Conservation (phyloP, 2,113 vertebrate genomes). For the Epinephelus lanceolatus region DNA sequence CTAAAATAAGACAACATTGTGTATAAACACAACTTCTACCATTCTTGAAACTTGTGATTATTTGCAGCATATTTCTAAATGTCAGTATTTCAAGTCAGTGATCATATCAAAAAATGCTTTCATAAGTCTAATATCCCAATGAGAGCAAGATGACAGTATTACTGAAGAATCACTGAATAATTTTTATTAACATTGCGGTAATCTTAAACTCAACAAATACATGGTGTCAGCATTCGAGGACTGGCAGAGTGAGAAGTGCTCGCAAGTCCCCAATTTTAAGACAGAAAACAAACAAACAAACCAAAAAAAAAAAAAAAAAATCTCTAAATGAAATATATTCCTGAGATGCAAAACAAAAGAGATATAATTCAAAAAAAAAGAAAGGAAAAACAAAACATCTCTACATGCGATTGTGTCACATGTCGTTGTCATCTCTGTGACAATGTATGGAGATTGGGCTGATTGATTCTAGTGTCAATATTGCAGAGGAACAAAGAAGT, state of each 20-base stretch:
- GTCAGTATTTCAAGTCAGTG: constrained; percentile 57
- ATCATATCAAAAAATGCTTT: constrained; percentile 32
- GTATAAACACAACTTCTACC: constrained; percentile 44
- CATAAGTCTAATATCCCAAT: constrained; percentile 43
- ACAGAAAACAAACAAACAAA: constrained; percentile 48
- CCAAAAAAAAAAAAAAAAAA: constrained; percentile 7
- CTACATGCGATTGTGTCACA: constrained; percentile 52
- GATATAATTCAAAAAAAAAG: constrained; percentile 25
- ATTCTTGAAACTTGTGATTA: constrained; percentile 40
- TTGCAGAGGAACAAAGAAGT: constrained; percentile 54
- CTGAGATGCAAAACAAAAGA: constrained; percentile 82
- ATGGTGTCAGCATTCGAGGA: constrained; percentile 74
- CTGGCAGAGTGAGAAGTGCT: constrained; percentile 65
- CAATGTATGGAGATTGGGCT: constrained; percentile 31
- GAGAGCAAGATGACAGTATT: constrained; percentile 70
- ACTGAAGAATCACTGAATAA: constrained; percentile 79
- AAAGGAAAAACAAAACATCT: constrained; percentile 32
- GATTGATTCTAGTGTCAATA: constrained; percentile 58
- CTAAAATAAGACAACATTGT: constrained; percentile 39
- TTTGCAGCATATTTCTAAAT: constrained; percentile 73
- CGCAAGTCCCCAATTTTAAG: constrained; percentile 54
- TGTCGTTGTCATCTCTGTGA: constrained; percentile 42
- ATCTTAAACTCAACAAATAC: constrained; percentile 80
- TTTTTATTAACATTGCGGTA: constrained; percentile 82
- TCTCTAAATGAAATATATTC: constrained; percentile 76